Base-by-base conservation (phyloP, 2,113 vertebrate genomes). In the Seriola rivoliana region DNA sequence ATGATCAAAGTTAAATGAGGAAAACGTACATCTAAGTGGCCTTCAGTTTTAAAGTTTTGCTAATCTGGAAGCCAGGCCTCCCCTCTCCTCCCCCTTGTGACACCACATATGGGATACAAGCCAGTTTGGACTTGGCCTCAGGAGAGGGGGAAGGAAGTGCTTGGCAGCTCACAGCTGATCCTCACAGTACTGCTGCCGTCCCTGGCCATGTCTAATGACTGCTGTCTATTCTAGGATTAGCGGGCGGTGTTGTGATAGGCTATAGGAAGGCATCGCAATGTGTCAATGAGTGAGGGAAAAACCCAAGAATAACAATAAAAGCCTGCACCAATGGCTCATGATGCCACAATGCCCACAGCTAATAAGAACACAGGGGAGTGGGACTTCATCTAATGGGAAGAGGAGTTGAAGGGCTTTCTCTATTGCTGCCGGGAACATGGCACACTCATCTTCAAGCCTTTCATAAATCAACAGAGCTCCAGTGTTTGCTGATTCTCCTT, bases 161-260 rank as follows among this genome's bases (percentile, higher is more conserved):
- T 66, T 17, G 48, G 77, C 69, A 81, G 68, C 44, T 80, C 83
- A 90, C 86, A 92, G 89, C 88, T 92, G 89, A 87, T 89, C 88
- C 86, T 82, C 77, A 84, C 78, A 82, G 69, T 58, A n/a, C 55
- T 21, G 60, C 81, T 29, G 75, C 46, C 58, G 78, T 78, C 52
- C 65, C 75, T 52, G 23, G n/a, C 40, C 25, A 40, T 9, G 44
- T 71, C 81, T 80, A 82, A 85, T 83, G 66, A 63, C 46, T 2
- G 34, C 64, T 0, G 67, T 69, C 72, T 90, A 82, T 89, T 90
- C 86, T 87, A 9, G 76, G 70, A 64, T 74, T 40, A 75, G 50
- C 34, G 54, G 44, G 48, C n/a, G 3, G 46, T 63, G 42, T 46
- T 54, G 14, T 60, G 55, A 82, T 14, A 36, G 44, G 48, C 59